Base-by-base conservation (phyloP, 1,140 invertebrate genomes). In the Procambarus virginalis region DNA sequence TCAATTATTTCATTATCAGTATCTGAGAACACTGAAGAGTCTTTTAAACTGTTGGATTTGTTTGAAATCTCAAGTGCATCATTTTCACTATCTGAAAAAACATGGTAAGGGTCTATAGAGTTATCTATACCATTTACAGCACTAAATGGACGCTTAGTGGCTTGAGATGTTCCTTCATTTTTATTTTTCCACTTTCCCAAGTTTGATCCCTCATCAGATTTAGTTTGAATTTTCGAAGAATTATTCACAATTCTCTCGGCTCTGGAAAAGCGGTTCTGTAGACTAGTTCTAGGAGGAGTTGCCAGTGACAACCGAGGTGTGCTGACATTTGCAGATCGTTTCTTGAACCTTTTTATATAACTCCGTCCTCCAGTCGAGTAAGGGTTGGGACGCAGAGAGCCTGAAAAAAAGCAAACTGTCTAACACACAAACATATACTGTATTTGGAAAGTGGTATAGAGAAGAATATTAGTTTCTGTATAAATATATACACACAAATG, bases 131-230 rank as follows among this genome's bases (percentile, higher is more conserved):
- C 60, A 64, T 89, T 89, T 0, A 89, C 34, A 20, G 75, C 81
- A 84, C 70, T 78, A 22, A 89, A 89, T 45, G 88, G 88, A 22
- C 88, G 70, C 75, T 89, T 89, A 14, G 60, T 49, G 45, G 70
- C 75, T 60, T 84, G 70, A 51, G 80, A 55, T 14, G 88, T 49
- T 22, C 55, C 9, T 0, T 46, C 68, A 20, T n/a, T 75, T 17
- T 83, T 89, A 9, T 10, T 68, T 48, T 55, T 22, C 55, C 58
- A 81, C 49, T 88, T 70, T 51, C 70, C 68, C 14, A 60, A 60
- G 49, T 4, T 83, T 20, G 48, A 45, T 70, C 46, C 49, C 20
- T 70, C 22, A 51, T 83, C 86, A 60, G 4, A 8, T 10, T 70
- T 20, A 3, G 22, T 14, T 14, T 17, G 3, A 58, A 22, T 10